Evolutionary conservation across 2,888 invertebrate genomes (phyloP).

Genomic region (Leucania comma): DNA sequence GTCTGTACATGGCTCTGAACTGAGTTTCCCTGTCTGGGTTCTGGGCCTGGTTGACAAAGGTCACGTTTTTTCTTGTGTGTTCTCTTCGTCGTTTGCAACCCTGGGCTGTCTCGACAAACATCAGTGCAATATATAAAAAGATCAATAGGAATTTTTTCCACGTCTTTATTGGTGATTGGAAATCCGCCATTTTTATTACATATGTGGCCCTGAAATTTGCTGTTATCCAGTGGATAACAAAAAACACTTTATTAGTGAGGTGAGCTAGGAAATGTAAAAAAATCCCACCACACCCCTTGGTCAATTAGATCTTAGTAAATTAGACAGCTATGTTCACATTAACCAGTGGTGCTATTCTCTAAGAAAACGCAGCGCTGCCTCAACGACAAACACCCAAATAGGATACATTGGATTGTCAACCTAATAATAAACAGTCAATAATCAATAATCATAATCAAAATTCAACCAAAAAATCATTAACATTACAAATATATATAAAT

Average conservation of each 20-base stretch:
- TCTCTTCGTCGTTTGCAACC: conserved; percentile 46
- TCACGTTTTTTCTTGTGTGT: background rate
- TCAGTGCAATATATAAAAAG: conserved; percentile 76
- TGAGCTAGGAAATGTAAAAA: background rate
- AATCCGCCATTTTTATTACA: background rate
- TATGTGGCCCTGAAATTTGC: conserved; percentile 1
- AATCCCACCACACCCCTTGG: too few species aligned
- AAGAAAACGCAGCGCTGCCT: too few species aligned
- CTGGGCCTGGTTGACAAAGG: background rate
- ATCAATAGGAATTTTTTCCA: conserved; percentile 77
- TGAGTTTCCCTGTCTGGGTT: too few species aligned
- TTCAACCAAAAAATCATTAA: too few species aligned
- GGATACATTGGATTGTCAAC: too few species aligned
- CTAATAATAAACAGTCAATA: too few species aligned
- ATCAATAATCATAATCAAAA: too few species aligned
- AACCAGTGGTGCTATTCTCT: too few species aligned
- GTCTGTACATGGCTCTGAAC: background rate
- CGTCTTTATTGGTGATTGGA: conserved; percentile 52
- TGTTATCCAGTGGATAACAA: background rate
- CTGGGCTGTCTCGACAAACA: conserved; percentile 68
- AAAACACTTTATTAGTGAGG: background rate
- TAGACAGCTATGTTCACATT: too few species aligned
- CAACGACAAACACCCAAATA: too few species aligned
- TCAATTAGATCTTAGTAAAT: too few species aligned
- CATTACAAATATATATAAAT: too few species aligned